A percentile compares a stretch with the other conserved stretches of the same genome.
phyloP scores from a whole-genome alignment of 2,113 vertebrate species.

The Pedetes capensis region DNA sequence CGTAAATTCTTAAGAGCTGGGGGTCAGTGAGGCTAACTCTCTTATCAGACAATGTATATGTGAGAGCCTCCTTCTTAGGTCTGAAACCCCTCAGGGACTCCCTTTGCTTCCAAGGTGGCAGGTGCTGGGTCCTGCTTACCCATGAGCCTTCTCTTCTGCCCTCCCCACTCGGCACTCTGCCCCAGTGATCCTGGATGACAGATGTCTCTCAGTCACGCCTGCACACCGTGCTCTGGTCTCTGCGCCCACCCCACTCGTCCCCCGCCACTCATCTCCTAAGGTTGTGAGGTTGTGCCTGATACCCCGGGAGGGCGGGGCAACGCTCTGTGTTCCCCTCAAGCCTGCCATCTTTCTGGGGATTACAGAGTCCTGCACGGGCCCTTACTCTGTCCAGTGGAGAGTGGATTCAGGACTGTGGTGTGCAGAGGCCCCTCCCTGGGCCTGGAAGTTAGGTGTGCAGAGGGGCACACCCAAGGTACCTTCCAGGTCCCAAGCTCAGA shows the following conservation, averaged over 20 bases:
- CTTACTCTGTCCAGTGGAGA: neutral
- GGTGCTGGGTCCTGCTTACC: neutral
- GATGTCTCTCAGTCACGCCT: neutral
- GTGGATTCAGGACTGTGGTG: rapidly evolving
- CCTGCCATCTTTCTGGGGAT: no score
- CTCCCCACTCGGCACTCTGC: rapidly evolving
- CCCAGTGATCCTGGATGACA: neutral
- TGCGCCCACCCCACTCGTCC: neutral
- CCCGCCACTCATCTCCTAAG: neutral
- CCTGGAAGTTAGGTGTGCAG: no score
- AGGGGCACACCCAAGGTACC: rapidly evolving
- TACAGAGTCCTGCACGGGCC: no score
- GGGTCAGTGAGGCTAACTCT: neutral
- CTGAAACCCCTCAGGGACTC: rapidly evolving
- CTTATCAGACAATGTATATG: neutral
- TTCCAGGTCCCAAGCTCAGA: neutral
- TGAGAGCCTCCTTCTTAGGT: neutral
- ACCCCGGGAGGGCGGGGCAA: no score
- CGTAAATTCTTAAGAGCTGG: neutral
- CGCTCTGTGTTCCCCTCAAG: no score
- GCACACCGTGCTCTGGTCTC: neutral
- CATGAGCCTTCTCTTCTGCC: neutral
- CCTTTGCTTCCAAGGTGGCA: neutral
- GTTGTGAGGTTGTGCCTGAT: no score
- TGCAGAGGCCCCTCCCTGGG: neutral